A percentile compares a stretch with the other conserved stretches of the same genome.
Evolutionary conservation across 1,140 invertebrate genomes (phyloP).

Genomic region (Trissolcus basalis): DNA sequence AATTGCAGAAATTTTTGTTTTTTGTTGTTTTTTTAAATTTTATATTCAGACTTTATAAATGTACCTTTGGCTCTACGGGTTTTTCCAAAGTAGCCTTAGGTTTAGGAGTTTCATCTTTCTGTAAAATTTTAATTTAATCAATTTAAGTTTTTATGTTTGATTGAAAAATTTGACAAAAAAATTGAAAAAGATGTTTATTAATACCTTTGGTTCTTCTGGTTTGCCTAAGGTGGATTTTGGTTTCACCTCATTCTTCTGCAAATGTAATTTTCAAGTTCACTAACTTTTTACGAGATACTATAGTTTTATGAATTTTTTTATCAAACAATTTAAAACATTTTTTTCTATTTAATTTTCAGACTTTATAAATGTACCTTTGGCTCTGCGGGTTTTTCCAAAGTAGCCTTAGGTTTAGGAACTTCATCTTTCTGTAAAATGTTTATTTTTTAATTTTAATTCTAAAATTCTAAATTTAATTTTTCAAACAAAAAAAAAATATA

Average conservation of each 20-base stretch:
- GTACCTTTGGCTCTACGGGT: conserved; percentile 59
- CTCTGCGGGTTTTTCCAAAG: conserved; percentile 59
- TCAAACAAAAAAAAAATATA: too few species aligned
- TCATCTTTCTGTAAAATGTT: conserved; percentile 43
- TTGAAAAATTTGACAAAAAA: conserved; percentile 8
- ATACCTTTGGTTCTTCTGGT: conserved; percentile 20
- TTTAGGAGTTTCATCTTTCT: conserved; percentile 56
- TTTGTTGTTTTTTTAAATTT: background rate
- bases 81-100: conserved; percentile 59
- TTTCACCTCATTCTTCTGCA: conserved; percentile 58
- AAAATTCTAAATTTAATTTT: too few species aligned
- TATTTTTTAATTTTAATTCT: too few species aligned
- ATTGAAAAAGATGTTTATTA: background rate
- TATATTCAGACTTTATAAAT: too few species aligned
- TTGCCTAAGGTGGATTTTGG: conserved; percentile 59
- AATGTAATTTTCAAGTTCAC: too few species aligned
- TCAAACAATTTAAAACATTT: too few species aligned
- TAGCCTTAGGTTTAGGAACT: conserved; percentile 57
- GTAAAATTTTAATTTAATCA: conserved; percentile 8
- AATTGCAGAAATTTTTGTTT: background rate
- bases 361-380: conserved; percentile 50
- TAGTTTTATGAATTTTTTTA: too few species aligned
- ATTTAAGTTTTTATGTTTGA: too few species aligned
- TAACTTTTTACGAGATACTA: too few species aligned
- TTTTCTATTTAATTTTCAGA: too few species aligned